Evolutionary conservation across 2,797 vertebrate species (phyloP).

Genomic region (Halcyon chelicuti): DNA sequence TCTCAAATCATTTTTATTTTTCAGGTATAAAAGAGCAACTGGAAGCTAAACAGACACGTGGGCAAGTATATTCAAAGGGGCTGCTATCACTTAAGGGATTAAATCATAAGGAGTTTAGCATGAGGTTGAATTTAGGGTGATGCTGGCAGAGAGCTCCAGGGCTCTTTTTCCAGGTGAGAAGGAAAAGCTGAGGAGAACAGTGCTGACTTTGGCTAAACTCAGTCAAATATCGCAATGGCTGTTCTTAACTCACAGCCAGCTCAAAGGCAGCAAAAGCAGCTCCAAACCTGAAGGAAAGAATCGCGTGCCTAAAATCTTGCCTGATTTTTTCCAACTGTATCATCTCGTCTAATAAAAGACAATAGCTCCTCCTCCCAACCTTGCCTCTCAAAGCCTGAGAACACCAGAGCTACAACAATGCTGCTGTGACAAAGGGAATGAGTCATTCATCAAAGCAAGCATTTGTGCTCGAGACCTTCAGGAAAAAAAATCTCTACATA

Average conservation of each 20-base stretch:
- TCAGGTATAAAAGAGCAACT: not conserved
- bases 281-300: slow-evolving; percentile 33
- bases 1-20: not conserved
- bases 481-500: not conserved
- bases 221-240: not conserved
- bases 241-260: not conserved
- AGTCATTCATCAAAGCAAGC: slow-evolving; percentile 53
- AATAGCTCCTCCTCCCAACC: slow-evolving; percentile 61
- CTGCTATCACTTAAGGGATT: not conserved
- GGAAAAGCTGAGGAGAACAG: not conserved
- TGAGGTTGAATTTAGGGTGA: not conserved
- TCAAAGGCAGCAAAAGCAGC: slow-evolving; percentile 18
- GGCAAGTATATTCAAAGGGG: not conserved
- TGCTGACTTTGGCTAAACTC: not conserved
- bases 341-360: slow-evolving; percentile 59
- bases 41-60: not conserved
- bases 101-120: not conserved
- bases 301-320: not conserved
- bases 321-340: slow-evolving; percentile 21
- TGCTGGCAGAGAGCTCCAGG: not conserved
- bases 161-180: not conserved
- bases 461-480: not conserved
- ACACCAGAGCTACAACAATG: slow-evolving; percentile 58
- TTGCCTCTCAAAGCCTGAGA: slow-evolving; percentile 57
- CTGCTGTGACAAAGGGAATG: slow-evolving; percentile 59